Evolutionary conservation across 2,113 vertebrate genomes (phyloP).

Genomic region (Plestiodon gilberti): DNA sequence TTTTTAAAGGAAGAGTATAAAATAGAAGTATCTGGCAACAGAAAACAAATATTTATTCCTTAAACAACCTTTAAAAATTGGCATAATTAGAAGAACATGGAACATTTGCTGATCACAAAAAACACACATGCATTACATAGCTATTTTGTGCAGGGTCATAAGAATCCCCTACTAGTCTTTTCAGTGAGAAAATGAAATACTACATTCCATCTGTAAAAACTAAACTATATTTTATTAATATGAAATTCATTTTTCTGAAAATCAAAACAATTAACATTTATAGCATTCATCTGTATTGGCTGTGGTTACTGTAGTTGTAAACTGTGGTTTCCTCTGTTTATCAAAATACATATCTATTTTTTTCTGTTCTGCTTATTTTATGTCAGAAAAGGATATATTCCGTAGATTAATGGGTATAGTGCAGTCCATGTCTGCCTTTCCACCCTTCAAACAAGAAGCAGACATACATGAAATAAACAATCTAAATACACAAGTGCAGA

Average conservation of each 20-base stretch:
- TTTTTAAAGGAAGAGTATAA: not conserved
- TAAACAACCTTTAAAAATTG: not conserved
- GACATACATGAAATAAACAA: not conserved
- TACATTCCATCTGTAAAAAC: not conserved
- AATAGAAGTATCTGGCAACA: not conserved
- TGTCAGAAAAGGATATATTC: not conserved
- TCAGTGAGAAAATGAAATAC: not conserved
- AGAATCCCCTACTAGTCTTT: not conserved
- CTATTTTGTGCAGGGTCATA: not conserved
- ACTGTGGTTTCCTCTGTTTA: not conserved
- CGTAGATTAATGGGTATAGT: not conserved
- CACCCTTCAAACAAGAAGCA: not conserved
- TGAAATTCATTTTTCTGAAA: no score
- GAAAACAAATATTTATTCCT: not conserved
- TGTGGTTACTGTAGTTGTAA: no score
- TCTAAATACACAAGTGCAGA: not conserved
- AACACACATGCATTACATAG: not conserved
- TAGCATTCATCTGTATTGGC: no score
- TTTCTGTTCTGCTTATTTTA: not conserved
- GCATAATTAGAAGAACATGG: not conserved
- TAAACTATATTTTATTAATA: not conserved
- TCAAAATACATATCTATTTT: not conserved
- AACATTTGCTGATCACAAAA: not conserved
- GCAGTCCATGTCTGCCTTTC: not conserved
- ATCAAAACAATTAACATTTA: no score